These are phyloP conservation scores for Trilocha varians DNA, from an alignment of 2,888 invertebrate genomes.

Conservation along the genomic window DNA sequence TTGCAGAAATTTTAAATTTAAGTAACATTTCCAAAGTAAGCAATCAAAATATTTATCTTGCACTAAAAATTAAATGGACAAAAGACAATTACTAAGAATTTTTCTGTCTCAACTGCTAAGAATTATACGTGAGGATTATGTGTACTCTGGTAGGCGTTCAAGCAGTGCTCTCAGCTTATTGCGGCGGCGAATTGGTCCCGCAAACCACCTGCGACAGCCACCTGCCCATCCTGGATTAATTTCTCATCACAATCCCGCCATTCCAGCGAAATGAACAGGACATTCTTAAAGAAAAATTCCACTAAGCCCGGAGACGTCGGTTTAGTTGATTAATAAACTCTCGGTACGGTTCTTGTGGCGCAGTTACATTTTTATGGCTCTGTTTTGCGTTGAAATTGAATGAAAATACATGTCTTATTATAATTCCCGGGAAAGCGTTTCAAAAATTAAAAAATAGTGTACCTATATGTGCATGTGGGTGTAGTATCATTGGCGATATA, in stretches of 20 bases:
- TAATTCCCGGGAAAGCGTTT: too few relatives aligned
- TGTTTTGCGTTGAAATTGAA: constrained; percentile 25
- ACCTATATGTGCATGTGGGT: too few relatives aligned
- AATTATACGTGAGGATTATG: constrained; percentile 2
- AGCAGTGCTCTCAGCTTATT: constrained; percentile 23
- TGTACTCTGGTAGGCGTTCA: constrained; percentile 17
- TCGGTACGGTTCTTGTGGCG: constrained; percentile 2
- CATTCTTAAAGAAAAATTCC: constrained; percentile 60
- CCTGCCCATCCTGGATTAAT: constrained; percentile 63
- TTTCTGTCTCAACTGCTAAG: background rate
- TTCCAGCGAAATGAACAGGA: constrained; percentile 53
- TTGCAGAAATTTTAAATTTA: too few relatives aligned
- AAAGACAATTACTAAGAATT: too few relatives aligned
- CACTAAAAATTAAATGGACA: too few relatives aligned
- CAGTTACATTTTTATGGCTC: constrained; percentile 4
- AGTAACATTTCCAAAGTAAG: too few relatives aligned
- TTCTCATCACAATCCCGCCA: constrained; percentile 62
- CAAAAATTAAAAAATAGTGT: too few relatives aligned
- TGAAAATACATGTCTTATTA: constrained; percentile 14
- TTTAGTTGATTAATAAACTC: constrained; percentile 63
- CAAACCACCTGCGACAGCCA: constrained; percentile 48
- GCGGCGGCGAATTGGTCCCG: constrained; percentile 47
- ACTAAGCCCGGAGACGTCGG: constrained; percentile 46
- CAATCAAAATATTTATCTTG: too few relatives aligned
- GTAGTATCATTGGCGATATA: too few relatives aligned